Evolutionary conservation across 2,113 vertebrate species (phyloP), one percentile per base, ranked within the genome.

Genomic region (Ceyx melanurus): DNA sequence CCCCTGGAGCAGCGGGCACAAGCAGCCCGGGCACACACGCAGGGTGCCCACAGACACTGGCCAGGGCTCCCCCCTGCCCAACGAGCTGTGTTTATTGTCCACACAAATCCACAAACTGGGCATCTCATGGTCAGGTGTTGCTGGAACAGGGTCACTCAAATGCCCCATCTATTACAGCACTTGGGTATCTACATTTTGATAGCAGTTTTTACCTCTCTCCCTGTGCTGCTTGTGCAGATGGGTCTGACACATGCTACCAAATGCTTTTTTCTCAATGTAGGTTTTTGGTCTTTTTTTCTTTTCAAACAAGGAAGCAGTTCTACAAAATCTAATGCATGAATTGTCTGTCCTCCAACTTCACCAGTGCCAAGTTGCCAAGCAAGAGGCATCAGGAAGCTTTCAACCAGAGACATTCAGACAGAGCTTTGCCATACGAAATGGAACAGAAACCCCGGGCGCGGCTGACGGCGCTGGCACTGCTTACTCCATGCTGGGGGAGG

Each of bases 241-340:
- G 92, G 20, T 74, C 50, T 81, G 65, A 80, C 86, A 95, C 80
- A 31, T 22, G 77, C 70, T 78, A 60, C 68, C 74, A 79, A 93
- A 60, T 26, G 74, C 17, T 73, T 89, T 85, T 85, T 78, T 75
- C 23, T 78, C 33, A 64, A 75, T 54, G 17, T 40, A 62, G 13
- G 2, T 62, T 88, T 66, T 7, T 25, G 23, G 23, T 20, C 5
- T 28, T 46, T 28, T 42, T 57, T 15, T 15, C 58, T 88, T 64
- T 66, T 37, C 56, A 81, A 62, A 81, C 26, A 79, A 80, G 66
- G 76, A 94, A 89, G 54, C 58, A 68, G 82, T 80, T 93, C 58
- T 29, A 72, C 3, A 6, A 72, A 88, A 84, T 62, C 74, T n/a
- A 87, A 89, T 35, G 73, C 81, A 33, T 6, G 16, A 89, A 29